These are phyloP conservation scores for Aspidiotus destructor DNA, from an alignment of 2,888 invertebrate genomes.

Conservation along the genomic window DNA sequence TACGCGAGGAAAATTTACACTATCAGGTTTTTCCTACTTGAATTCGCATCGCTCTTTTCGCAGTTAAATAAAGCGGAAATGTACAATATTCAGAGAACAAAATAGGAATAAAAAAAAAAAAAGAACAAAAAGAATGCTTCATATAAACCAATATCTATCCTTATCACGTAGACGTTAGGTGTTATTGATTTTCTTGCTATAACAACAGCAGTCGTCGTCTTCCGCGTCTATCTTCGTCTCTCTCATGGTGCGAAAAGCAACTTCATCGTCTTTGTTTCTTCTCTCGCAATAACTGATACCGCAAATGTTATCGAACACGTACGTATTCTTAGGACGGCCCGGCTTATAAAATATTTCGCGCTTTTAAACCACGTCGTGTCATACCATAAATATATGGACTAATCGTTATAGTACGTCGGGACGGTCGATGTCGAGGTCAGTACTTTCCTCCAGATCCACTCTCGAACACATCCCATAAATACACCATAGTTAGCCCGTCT, in stretches of 20 bases:
- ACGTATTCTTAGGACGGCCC: too few species aligned
- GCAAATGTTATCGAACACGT: neutral
- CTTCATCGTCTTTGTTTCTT: neutral
- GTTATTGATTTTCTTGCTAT: slow-evolving; percentile 24
- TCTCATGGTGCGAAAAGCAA: too few species aligned
- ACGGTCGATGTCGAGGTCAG: too few species aligned
- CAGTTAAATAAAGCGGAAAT: slow-evolving; percentile 2
- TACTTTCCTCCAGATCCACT: too few species aligned
- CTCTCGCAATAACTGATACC: neutral
- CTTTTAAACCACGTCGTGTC: too few species aligned
- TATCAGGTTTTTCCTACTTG: neutral
- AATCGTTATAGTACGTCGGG: too few species aligned
- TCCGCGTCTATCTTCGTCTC: too few species aligned
- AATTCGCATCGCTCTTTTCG: neutral
- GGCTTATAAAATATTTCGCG: too few species aligned
- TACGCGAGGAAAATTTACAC: neutral
- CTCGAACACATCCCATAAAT: too few species aligned
- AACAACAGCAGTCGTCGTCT: slow-evolving; percentile 3
- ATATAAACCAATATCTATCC: slow-evolving; percentile 30
- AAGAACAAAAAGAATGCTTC: slow-evolving; percentile 15
- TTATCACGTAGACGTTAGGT: slow-evolving; percentile 29
- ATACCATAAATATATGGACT: too few species aligned
- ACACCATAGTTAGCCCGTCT: too few species aligned
- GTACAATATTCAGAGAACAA: slow-evolving; percentile 1
- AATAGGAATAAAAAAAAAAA: slow-evolving; percentile 6